These are phyloP conservation scores for Euphonia xanthogaster DNA, from an alignment of 2,797 vertebrate genomes.

Conservation along the genomic window DNA sequence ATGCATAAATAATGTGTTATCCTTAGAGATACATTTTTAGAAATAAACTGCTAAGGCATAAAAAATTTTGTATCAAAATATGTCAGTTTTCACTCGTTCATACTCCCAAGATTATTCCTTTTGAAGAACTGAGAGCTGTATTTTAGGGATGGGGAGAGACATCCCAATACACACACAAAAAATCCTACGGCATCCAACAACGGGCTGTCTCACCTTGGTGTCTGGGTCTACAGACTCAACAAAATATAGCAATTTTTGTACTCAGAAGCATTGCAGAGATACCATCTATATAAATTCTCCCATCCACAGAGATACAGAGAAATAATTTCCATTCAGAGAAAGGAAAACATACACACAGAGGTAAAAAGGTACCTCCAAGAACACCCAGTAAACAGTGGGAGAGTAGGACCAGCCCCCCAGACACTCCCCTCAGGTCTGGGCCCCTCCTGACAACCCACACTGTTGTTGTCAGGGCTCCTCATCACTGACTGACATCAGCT, in stretches of 20 bases:
- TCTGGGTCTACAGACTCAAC: not conserved
- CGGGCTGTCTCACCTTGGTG: rapidly evolving
- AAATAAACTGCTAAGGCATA: not conserved
- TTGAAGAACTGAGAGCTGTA: not conserved
- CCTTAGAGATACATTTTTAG: not conserved
- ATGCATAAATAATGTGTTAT: not conserved
- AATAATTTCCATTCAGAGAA: not conserved
- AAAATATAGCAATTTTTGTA: not conserved
- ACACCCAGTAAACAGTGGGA: not conserved
- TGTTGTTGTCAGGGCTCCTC: not conserved
- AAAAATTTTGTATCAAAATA: not conserved
- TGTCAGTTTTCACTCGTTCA: not conserved
- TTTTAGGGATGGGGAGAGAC: not conserved
- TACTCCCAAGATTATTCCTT: not conserved
- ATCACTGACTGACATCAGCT: not conserved
- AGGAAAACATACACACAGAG: not conserved
- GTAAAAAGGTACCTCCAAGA: not conserved
- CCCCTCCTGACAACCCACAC: not conserved
- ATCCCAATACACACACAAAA: not conserved
- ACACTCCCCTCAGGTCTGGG: not conserved
- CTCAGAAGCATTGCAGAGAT: not conserved
- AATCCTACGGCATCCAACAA: not conserved
- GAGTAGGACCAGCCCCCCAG: not conserved
- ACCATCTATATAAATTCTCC: not conserved
- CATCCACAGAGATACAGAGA: not conserved